Evolutionary conservation across 23 tunicate species (phyloP).

Genomic region (Clavelina lepadiformis): DNA sequence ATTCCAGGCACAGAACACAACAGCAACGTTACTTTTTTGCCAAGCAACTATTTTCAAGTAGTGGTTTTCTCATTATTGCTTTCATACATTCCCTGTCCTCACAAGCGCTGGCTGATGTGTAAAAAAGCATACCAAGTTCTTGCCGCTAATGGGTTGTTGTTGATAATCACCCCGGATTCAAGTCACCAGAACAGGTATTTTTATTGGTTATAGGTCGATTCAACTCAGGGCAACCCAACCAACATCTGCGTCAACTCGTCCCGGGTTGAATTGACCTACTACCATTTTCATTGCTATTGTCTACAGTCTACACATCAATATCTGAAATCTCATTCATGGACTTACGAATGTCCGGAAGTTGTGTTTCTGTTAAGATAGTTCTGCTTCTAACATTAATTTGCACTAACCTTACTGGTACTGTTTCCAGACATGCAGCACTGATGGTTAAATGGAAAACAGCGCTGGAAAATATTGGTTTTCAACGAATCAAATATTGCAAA

Average conservation of each 20-base stretch:
- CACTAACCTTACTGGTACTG: no score
- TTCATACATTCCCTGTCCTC: constrained; percentile 78
- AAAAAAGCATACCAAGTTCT: constrained; percentile 61
- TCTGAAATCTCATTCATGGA: no score
- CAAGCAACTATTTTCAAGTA: constrained; percentile 24
- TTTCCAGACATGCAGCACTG: constrained; percentile 44
- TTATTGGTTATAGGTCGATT: no score
- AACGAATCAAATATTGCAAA: constrained; percentile 53
- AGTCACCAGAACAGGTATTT: constrained; percentile 66
- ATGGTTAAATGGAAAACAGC: constrained; percentile 70
- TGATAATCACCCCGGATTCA: constrained; percentile 81
- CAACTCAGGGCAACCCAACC: no score
- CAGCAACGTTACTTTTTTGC: no score
- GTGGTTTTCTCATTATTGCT: constrained; percentile 78
- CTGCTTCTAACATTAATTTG: no score
- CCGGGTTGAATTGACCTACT: no score
- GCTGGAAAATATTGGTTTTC: constrained; percentile 67
- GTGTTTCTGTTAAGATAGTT: no score
- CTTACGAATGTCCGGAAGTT: no score
- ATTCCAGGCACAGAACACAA: constrained; percentile 1
- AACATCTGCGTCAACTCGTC: no score
- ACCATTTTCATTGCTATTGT: no score
- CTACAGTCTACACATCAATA: no score
- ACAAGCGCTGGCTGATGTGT: constrained; percentile 54
- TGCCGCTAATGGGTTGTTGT: constrained; percentile 50